These are phyloP conservation scores for Bradypus variegatus DNA, from an alignment of 2,797 vertebrate genomes.

Conservation along the genomic window DNA sequence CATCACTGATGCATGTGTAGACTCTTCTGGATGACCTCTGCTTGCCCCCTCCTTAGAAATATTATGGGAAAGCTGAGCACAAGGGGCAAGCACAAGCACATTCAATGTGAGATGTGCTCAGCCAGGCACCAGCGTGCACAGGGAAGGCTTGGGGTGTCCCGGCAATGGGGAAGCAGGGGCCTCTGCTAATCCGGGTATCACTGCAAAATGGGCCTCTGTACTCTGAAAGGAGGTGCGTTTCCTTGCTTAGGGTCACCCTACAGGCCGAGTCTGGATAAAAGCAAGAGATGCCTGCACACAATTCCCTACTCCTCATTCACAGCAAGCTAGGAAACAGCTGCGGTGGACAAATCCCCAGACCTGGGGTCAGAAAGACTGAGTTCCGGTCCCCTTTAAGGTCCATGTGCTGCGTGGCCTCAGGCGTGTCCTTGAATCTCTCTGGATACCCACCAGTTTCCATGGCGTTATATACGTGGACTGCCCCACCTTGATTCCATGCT, in stretches of 20 bases:
- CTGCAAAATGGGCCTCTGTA: no score
- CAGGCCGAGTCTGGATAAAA: background rate
- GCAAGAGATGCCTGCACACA: background rate
- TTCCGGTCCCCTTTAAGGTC: background rate
- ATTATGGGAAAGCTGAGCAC: rapidly evolving
- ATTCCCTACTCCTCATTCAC: background rate
- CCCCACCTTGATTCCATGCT: no score
- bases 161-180: background rate
- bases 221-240: background rate
- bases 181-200: no score
- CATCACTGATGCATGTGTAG: rapidly evolving
- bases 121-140: background rate
- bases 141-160: background rate
- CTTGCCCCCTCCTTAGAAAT: background rate
- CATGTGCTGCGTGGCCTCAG: rapidly evolving
- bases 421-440: background rate
- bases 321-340: no score
- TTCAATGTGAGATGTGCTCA: background rate
- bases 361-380: no score
- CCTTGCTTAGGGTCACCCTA: background rate
- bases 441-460: background rate
- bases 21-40: rapidly evolving
- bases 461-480: rapidly evolving
- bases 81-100: background rate
- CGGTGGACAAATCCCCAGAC: background rate